Base-by-base conservation (phyloP, 1,140 invertebrate species). In the Bombus affinis region DNA sequence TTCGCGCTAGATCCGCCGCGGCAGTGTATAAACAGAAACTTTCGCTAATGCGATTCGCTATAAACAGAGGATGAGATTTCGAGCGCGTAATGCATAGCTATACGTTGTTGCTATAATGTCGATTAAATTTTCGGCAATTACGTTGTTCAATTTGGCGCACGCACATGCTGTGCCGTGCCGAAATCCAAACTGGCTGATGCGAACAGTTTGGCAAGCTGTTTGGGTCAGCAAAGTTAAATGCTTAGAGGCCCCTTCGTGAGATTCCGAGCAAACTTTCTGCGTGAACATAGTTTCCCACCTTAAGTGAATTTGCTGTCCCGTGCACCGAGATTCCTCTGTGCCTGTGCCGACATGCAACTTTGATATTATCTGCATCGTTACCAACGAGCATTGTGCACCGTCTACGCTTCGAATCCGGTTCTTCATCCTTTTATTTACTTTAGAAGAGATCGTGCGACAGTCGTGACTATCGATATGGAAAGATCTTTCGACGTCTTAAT, bases 41-140 rank as follows among this genome's bases (percentile, higher is more conserved):
- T 82, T 25, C 53, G 32, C 28, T 82, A 78, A 83, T 70, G 25
- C 81, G 47, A 78, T 70, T 68, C 37, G 12, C 65, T 13, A 44
- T 71, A 78, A 79, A 79, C 32, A 59, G 75, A 35, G 37, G 28
- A 42, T 13, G 47, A 75, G 47, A 71, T 83, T 76, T 75, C 18
- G 53, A 4, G 8, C 22, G 65, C n/a, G 74, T 53, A 32, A 68
- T 68, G 8, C 66, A 32, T 32, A 18, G 47, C 6, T 66, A 68
- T 32, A 18, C 32, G 72, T 35, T 53, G 62, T 32, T n/a, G n/a
- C 44, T 44, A 39, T 25, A 84, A 79, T 79, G 47, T 84, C 75
- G 71, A 81, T 81, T 74, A 73, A 75, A 85, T 85, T 75, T 68
- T 81, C 70, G 71, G 35, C 71, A 81, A 75, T 85, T 85, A 81